phyloP scores from a whole-genome alignment of 2,797 vertebrate species.

The Gymnoscopelus braueri region DNA sequence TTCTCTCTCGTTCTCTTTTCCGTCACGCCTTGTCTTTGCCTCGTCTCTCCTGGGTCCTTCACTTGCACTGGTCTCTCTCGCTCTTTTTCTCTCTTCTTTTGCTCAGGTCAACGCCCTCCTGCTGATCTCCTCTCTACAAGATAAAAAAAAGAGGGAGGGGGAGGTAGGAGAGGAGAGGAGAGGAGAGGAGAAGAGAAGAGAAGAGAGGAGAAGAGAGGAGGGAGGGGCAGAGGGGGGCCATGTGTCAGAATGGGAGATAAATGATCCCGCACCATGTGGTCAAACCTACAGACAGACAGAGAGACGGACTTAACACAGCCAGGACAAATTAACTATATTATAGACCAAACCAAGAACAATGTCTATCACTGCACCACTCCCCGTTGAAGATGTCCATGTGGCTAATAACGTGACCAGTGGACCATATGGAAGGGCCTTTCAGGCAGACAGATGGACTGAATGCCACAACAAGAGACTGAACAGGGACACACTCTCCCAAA shows the following conservation, averaged over 20 bases:
- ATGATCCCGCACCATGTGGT: conserved; percentile 72
- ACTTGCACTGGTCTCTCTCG: conserved; percentile 9
- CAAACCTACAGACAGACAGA: conserved; percentile 48
- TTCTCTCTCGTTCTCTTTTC: conserved; percentile 27
- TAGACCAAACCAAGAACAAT: conserved; percentile 14
- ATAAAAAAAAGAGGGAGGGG: conserved; percentile 50
- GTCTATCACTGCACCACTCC: conserved; percentile 33
- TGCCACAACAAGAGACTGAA: conserved; percentile 55
- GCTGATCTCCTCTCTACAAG: conserved; percentile 71
- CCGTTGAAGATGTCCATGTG: conserved; percentile 31
- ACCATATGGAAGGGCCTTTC: conserved; percentile 56
- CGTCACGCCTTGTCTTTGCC: conserved; percentile 35
- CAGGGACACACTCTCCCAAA: conserved; percentile 33
- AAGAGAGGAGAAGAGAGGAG: conserved; percentile 20
- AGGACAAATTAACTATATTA: conserved; percentile 35
- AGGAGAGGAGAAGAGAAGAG: conserved; percentile 23
- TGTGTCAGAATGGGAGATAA: conserved; percentile 77
- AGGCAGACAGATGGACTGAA: conserved; percentile 68
- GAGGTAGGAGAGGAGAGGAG: conserved; percentile 9
- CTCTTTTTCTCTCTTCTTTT: conserved; percentile 34
- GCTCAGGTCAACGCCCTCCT: conserved; percentile 72
- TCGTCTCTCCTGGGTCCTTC: conserved; percentile 22
- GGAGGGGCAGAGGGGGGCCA: conserved; percentile 59
- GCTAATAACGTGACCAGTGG: conserved; percentile 58
- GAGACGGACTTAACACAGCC: conserved; percentile 50